Base-by-base conservation (phyloP, 2,113 vertebrate species). In the Hepsetus odoe region DNA sequence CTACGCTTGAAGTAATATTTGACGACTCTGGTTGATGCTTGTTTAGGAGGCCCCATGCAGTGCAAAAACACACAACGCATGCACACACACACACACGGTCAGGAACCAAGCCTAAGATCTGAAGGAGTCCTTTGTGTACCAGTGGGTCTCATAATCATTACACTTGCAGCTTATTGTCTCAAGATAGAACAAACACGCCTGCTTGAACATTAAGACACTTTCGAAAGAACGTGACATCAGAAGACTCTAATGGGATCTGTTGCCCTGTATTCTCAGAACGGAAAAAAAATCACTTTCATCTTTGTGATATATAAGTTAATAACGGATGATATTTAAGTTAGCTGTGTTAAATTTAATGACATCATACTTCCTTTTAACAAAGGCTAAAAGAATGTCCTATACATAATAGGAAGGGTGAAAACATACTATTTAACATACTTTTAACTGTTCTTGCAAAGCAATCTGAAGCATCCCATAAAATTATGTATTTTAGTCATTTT, bases 1-100 rank as follows among this genome's bases (percentile, higher is more conserved):
- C 59, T 72, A 38, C 9, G 24, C 42, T 59, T 32, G 51, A 32
- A 79, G 64, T 70, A 22, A 61, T 66, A 80, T 64, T 76, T 53
- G 32, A 66, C 66, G 65, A 6, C 7, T 7, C 40, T 58, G 35
- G 64, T 51, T 67, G 38, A 72, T 32, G 35, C 58, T 44, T n/a
- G 32, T 51, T 20, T 24, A 58, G 22, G 33, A 40, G 11, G 20
- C 32, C 20, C 16, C 9, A 38, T 22, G 61, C 33, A 24, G 49
- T 35, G 51, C 16, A 46, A 56, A 44, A 20, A 70, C 55, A 70
- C 67, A 32, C n/a, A n/a, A n/a, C 20, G n/a, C 61, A 76, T 16
- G 28, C 59, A 64, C 24, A 51, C 49, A 67, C 42, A 55, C 44
- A 55, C 42, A 76, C 62, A 55, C 32, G 14, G 32, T 35, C 40